Conservation (phyloP, 2,888 invertebrate genomes). For the Deroplatys truncata region DNA sequence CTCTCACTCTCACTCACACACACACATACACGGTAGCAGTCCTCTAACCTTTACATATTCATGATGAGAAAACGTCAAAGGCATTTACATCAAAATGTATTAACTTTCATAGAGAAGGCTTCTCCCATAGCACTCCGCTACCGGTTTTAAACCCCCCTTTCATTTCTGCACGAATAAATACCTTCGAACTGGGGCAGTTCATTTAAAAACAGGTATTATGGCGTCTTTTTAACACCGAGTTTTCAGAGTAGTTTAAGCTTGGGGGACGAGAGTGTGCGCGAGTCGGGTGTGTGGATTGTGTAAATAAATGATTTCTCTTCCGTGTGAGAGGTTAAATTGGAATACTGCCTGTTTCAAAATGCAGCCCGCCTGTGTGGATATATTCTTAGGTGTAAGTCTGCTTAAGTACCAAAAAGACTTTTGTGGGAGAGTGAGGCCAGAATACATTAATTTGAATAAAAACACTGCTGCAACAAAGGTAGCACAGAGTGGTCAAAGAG, state of each 20-base stretch:
- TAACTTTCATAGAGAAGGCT: neutral
- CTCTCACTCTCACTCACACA: neutral
- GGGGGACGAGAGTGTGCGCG: neutral
- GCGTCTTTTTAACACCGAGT: neutral
- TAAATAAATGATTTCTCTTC: neutral
- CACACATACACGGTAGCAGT: neutral
- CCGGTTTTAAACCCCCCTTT: neutral
- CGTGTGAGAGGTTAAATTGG: neutral
- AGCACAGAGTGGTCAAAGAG: neutral
- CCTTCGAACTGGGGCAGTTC: neutral
- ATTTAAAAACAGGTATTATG: neutral
- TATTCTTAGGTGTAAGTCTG: neutral
- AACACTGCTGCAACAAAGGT: neutral
- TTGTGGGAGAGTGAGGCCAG: neutral
- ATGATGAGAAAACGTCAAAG: neutral
- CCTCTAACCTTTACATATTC: conserved; percentile 5
- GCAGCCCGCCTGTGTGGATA: neutral
- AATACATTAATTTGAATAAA: neutral
- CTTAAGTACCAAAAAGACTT: neutral
- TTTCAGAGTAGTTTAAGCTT: neutral
- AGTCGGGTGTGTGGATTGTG: neutral
- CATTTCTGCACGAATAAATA: neutral
- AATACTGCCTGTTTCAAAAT: neutral
- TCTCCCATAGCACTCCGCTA: too few species aligned
- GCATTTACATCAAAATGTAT: neutral